Percentiles rank a stretch among this genome's conserved stretches.
Evolutionary conservation across 2,888 invertebrate genomes (phyloP).

Genomic region (Spodoptera picta): DNA sequence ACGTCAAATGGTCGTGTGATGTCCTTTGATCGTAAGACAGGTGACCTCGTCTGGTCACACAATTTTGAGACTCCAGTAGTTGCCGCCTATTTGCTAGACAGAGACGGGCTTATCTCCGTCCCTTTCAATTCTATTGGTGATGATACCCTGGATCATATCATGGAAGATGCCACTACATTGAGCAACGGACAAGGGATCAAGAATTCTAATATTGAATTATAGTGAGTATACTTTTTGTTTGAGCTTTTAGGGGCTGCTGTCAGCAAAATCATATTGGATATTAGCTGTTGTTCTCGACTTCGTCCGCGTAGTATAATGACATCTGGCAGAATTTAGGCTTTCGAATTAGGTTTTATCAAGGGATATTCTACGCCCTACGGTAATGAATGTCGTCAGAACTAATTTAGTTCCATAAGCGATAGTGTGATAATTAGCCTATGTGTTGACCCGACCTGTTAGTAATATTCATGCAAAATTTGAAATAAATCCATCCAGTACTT

Average conservation of each 20-base stretch:
- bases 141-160: conserved; percentile 92
- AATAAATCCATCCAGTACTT: no score
- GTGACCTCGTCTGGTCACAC: conserved; percentile 95
- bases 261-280: no score
- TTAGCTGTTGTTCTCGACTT: no score
- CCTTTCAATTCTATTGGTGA: conserved; percentile 97
- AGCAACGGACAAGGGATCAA: conserved; percentile 89
- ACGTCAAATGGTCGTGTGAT: conserved; percentile 96
- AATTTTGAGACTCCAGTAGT: conserved; percentile 97
- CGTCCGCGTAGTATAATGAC: no score
- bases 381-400: no score
- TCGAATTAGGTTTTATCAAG: no score
- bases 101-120: conserved; percentile 93
- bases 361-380: no score
- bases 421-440: no score
- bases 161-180: conserved; percentile 88
- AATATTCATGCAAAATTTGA: no score
- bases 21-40: conserved; percentile 94
- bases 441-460: no score
- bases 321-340: no score
- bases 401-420: no score
- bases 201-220: conserved; percentile 89
- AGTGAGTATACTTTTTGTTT: conserved; percentile 79
- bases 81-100: conserved; percentile 94
- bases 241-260: not conserved